Evolutionary conservation across 2,113 vertebrate genomes (phyloP), one percentile per base, ranked within the genome.

Genomic region (Ochotona princeps): DNA sequence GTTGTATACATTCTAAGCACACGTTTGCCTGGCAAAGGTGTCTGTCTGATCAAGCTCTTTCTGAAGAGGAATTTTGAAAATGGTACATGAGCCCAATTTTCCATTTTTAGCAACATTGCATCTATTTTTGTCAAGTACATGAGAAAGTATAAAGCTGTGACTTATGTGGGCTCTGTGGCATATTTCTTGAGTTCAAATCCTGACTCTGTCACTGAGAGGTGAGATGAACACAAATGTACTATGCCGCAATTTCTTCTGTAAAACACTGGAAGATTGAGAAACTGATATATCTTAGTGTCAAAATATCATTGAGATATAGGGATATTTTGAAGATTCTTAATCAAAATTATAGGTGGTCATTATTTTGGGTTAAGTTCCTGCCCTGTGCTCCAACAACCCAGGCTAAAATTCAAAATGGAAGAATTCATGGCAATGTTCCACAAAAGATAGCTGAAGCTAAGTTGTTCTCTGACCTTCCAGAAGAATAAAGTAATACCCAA

Each of bases 91-190:
- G 30, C 0, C 13, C 44, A 2, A 7, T 49, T 73, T 88, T 92
- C 38, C 8, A 30, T 73, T 88, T 92, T 49, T 9, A 30, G 66
- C 83, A 38, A 28, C 57, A 30, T 26, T 23, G 17, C 54, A 1
- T 17, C 7, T 18, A 2, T 1, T 9, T 32, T 65, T 70, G 0
- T 1, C 23, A 0, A 32, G 6, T 15, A 44, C 6, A 47, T 26
- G 61, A 87, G 23, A 32, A 35, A 54, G 63, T 1, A 1, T 2
- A 13, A 2, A n/a, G 28, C 13, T n/a, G 4, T 12, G 2, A 30
- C 9, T 65, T 65, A 11, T 35, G 0, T n/a, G 12, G 25, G 28
- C 30, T 28, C 49, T 51, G 13, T 60, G 25, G 7, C 38, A 65
- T 28, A 28, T 83, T 80, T 69, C 75, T 60, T 66, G 51, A 23